phyloP scores from a whole-genome alignment of 2,113 vertebrate species.

The Perca fluviatilis region DNA sequence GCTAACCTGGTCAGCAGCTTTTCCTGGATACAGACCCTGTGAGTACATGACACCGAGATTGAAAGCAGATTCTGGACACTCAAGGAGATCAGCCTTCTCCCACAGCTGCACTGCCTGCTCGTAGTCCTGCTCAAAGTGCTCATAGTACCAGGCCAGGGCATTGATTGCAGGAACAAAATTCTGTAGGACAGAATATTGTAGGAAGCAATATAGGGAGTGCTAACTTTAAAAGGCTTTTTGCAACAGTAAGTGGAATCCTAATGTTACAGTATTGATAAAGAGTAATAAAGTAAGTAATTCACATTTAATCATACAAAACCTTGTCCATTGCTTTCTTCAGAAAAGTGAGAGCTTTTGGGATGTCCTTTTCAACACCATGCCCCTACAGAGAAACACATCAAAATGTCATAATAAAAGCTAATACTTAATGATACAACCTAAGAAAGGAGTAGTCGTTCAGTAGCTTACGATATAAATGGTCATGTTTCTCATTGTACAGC shows the following conservation, averaged over 20 bases:
- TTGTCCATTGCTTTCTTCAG: constrained; percentile 83
- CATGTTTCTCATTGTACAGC: background rate
- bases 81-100: constrained; percentile 81
- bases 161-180: constrained; percentile 84
- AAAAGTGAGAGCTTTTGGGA: constrained; percentile 81
- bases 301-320: constrained; percentile 63
- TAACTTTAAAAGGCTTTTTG: background rate
- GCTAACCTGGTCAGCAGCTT: constrained; percentile 71
- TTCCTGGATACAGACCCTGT: constrained; percentile 83
- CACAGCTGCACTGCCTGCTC: constrained; percentile 80
- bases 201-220: background rate
- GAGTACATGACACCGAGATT: constrained; percentile 85
- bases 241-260: background rate
- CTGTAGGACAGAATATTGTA: constrained; percentile 56
- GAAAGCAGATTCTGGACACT: constrained; percentile 82
- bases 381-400: constrained; percentile 72
- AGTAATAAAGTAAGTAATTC: background rate
- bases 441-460: background rate
- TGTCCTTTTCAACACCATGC: constrained; percentile 82
- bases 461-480: background rate
- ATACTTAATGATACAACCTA: background rate
- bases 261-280: background rate
- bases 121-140: constrained; percentile 81
- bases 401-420: background rate
- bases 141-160: constrained; percentile 87